Evolutionary conservation across 1,140 invertebrate species (phyloP).

Genomic region (Tetramorium simillimum): DNA sequence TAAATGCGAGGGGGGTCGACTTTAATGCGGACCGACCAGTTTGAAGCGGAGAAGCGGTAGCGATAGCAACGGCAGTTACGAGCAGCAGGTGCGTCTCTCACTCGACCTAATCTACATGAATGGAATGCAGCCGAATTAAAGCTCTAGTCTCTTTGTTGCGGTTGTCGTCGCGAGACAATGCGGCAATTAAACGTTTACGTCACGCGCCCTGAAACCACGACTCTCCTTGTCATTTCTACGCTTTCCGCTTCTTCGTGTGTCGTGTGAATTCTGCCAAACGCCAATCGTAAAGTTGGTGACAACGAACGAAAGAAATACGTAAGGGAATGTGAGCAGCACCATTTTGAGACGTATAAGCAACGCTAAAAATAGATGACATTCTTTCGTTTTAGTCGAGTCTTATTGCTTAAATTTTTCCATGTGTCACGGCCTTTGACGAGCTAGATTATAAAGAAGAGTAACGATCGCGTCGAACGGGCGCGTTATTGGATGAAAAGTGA

Average conservation of each 20-base stretch:
- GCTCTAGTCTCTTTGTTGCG: not conserved
- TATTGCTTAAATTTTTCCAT: too few species aligned
- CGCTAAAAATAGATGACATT: too few species aligned
- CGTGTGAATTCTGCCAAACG: not conserved
- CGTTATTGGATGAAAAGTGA: conserved; percentile 48
- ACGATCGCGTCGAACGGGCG: conserved; percentile 16
- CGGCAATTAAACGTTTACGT: conserved; percentile 16
- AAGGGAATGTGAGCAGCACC: too few species aligned
- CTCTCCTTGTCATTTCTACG: not conserved
- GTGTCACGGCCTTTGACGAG: not conserved
- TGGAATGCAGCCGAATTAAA: conserved; percentile 76
- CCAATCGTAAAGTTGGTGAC: not conserved
- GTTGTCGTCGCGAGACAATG: not conserved
- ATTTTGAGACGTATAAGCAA: too few species aligned
- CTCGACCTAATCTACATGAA: conserved; percentile 73
- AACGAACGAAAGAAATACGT: too few species aligned
- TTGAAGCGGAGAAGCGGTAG: conserved; percentile 26
- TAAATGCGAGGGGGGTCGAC: conserved; percentile 45
- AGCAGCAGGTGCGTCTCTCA: conserved; percentile 60
- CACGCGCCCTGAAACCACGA: not conserved
- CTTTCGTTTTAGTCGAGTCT: too few species aligned
- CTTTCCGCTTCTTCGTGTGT: not conserved
- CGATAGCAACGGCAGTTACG: conserved; percentile 39
- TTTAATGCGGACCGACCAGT: conserved; percentile 70
- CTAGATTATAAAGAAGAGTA: conserved; percentile 26